Evolutionary conservation across 2,888 invertebrate genomes (phyloP).

Genomic region (Agrochola lychnidis): DNA sequence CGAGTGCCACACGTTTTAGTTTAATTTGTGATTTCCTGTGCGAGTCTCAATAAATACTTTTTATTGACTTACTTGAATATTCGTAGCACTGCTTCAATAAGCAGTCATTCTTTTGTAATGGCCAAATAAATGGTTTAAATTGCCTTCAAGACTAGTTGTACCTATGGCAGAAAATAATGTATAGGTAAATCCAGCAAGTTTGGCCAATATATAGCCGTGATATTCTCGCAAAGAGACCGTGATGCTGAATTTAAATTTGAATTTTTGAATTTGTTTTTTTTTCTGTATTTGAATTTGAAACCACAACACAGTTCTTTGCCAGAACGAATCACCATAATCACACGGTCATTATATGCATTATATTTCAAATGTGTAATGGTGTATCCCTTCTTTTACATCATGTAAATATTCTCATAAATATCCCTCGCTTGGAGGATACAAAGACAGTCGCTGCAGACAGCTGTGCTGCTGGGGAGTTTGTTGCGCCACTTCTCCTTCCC

Average conservation of each 20-base stretch:
- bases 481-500: no score
- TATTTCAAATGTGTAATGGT: background rate
- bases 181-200: background rate
- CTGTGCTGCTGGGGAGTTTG: no score
- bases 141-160: background rate
- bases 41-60: no score
- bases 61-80: background rate
- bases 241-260: no score
- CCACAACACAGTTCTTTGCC: background rate
- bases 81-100: background rate
- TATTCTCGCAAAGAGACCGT: background rate
- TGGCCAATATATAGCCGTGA: background rate
- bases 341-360: background rate
- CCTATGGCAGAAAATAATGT: background rate
- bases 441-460: no score
- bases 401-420: background rate
- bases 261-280: no score
- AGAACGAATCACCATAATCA: background rate
- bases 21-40: no score
- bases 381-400: background rate
- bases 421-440: background rate
- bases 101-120: background rate
- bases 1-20: no score
- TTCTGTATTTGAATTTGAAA: no score
- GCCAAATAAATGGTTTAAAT: background rate